phyloP scores from a whole-genome alignment of 2,888 invertebrate genomes.

The Latrodectus elegans region DNA sequence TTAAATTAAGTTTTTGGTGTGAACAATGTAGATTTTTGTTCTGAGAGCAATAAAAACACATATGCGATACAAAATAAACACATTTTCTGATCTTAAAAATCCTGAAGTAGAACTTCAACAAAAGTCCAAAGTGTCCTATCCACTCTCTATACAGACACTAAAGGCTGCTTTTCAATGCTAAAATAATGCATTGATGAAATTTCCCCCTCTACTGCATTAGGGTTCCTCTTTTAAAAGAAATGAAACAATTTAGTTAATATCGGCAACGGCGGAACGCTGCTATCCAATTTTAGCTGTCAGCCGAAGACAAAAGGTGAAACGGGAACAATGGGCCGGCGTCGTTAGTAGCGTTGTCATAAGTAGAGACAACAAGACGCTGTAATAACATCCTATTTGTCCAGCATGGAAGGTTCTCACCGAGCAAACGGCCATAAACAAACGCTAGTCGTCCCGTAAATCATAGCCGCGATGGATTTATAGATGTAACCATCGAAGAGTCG shows the following conservation, averaged over 20 bases:
- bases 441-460: constrained; percentile 45
- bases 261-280: neutral
- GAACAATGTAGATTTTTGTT: too few relatives aligned
- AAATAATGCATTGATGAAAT: too few relatives aligned
- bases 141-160: too few relatives aligned
- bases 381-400: constrained; percentile 59
- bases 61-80: too few relatives aligned
- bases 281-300: constrained; percentile 6
- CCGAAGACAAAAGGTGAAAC: neutral
- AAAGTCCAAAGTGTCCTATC: too few relatives aligned
- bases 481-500: constrained; percentile 16
- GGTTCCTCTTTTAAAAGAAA: too few relatives aligned
- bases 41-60: too few relatives aligned
- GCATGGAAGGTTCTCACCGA: constrained; percentile 14
- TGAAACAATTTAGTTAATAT: constrained; percentile 20
- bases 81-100: too few relatives aligned
- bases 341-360: constrained; percentile 32
- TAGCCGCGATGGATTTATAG: constrained; percentile 47
- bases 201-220: too few relatives aligned
- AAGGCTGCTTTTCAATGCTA: too few relatives aligned
- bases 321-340: constrained; percentile 10
- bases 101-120: too few relatives aligned
- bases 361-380: constrained; percentile 28
- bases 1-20: too few relatives aligned
- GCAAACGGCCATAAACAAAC: constrained; percentile 57